These are phyloP conservation scores for Uromys caudimaculatus DNA, from an alignment of 2,797 vertebrate species.

Conservation along the genomic window DNA sequence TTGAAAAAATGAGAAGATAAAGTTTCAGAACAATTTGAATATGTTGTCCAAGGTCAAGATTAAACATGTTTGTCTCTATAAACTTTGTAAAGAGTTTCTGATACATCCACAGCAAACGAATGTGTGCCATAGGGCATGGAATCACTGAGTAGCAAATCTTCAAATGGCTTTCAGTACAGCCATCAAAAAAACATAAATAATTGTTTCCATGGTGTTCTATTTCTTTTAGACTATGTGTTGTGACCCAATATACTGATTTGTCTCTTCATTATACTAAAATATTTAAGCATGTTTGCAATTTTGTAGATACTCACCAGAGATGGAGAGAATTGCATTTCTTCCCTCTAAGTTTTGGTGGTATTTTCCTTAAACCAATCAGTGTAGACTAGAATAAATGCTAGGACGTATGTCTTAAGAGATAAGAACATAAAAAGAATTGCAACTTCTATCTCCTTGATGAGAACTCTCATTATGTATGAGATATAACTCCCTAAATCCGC, in stretches of 20 bases:
- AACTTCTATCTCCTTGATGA: background rate
- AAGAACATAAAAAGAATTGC: background rate
- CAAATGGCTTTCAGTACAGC: background rate
- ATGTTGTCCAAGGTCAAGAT: background rate
- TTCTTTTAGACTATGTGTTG: background rate
- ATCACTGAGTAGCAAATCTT: too few relatives aligned
- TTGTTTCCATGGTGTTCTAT: background rate
- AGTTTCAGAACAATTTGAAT: background rate
- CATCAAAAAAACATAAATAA: background rate
- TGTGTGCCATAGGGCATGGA: rapidly evolving
- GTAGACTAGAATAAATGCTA: background rate
- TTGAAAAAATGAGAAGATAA: background rate
- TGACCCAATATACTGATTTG: background rate
- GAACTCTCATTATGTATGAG: too few relatives aligned
- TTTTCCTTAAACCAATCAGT: background rate
- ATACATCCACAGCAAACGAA: background rate
- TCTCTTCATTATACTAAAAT: background rate
- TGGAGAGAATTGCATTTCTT: background rate
- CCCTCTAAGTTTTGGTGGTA: background rate
- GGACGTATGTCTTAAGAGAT: background rate
- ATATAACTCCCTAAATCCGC: background rate
- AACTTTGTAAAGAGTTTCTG: background rate
- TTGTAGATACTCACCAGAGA: background rate
- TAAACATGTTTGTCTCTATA: background rate
- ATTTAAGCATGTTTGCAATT: background rate